These are phyloP conservation scores for Rhagoletis zephyria DNA, from an alignment of 1,140 invertebrate genomes.

Conservation along the genomic window DNA sequence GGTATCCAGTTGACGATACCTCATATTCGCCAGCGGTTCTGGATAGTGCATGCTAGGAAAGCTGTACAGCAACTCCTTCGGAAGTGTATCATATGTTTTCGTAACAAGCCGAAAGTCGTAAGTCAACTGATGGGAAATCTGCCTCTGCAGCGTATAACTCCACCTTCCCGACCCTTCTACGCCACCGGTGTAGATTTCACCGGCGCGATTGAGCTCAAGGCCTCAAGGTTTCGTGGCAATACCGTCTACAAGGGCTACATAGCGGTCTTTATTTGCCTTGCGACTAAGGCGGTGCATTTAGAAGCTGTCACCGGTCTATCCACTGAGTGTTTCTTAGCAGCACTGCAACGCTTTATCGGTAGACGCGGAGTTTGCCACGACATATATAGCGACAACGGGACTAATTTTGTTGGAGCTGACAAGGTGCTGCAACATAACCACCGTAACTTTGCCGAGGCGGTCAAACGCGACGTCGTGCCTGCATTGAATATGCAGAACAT, in stretches of 20 bases:
- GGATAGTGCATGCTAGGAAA: background rate
- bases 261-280: slow-evolving; percentile 47
- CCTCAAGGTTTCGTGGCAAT: background rate
- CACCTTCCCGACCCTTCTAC: slow-evolving; percentile 16
- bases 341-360: slow-evolving; percentile 68
- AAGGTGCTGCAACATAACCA: slow-evolving; percentile 23
- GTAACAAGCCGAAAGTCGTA: background rate
- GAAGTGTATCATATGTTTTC: slow-evolving; percentile 38
- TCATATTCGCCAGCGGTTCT: background rate
- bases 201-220: slow-evolving; percentile 53
- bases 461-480: background rate
- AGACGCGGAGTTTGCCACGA: slow-evolving; percentile 60
- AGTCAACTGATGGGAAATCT: slow-evolving; percentile 36
- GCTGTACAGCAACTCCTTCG: background rate
- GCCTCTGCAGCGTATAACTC: slow-evolving; percentile 31
- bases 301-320: slow-evolving; percentile 59
- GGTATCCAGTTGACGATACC: background rate
- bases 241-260: slow-evolving; percentile 18
- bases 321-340: slow-evolving; percentile 70
- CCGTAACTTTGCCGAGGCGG: background rate
- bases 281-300: slow-evolving; percentile 33
- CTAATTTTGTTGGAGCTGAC: slow-evolving; percentile 61
- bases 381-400: slow-evolving; percentile 58
- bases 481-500: background rate
- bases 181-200: slow-evolving; percentile 55